These are phyloP conservation scores for Lissonota sp. DNA, from an alignment of 2,888 invertebrate genomes.

Conservation along the genomic window DNA sequence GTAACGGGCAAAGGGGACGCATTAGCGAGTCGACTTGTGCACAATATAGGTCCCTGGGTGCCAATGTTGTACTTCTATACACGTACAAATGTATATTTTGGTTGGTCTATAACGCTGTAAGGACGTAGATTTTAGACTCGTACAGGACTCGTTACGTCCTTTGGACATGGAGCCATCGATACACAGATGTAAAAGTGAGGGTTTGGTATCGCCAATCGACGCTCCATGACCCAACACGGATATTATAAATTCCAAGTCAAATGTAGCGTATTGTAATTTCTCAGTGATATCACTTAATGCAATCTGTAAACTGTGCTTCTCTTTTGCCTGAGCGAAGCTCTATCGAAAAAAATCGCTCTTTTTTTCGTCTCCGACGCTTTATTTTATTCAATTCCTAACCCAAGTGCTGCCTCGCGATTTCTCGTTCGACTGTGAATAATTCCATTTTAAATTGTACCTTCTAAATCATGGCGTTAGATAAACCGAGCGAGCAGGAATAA, in stretches of 20 bases:
- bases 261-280: constrained; percentile 83
- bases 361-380: constrained; percentile 17
- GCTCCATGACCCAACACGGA: constrained; percentile 62
- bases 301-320: constrained; percentile 72
- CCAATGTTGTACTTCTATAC: constrained; percentile 61
- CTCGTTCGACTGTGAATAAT: constrained; percentile 49
- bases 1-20: constrained; percentile 70
- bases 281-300: constrained; percentile 80
- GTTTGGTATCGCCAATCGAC: constrained; percentile 71
- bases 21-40: constrained; percentile 77
- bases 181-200: constrained; percentile 7
- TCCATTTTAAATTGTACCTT: constrained; percentile 25
- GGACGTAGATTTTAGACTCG: no score
- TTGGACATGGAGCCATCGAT: not conserved
- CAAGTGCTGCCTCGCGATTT: not conserved
- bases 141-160: no score
- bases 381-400: constrained; percentile 55
- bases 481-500: no score
- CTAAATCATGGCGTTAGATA: no score
- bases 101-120: not conserved
- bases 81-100: constrained; percentile 1
- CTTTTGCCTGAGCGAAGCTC: constrained; percentile 17
- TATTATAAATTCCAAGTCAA: constrained; percentile 83
- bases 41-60: constrained; percentile 81
- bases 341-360: constrained; percentile 43